These are phyloP conservation scores for Hemicentrotus pulcherrimus DNA, from an alignment of 35 echinoderm and acorn worm species.

Conservation along the genomic window DNA sequence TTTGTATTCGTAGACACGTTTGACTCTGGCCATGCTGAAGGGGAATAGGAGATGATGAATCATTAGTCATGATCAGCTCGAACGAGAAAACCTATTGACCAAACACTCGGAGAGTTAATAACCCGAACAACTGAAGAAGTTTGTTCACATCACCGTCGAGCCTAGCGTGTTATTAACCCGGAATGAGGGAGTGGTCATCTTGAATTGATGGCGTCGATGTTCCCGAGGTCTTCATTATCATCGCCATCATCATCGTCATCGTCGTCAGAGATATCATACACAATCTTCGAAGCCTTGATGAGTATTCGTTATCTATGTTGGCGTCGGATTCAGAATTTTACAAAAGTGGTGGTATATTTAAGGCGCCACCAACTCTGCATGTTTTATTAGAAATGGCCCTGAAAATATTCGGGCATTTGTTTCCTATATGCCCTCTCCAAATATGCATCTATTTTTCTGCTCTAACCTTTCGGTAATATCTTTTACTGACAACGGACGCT, in stretches of 20 bases:
- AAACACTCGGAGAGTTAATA: not conserved
- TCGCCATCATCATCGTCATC: not conserved
- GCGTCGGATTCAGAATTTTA: too few relatives aligned
- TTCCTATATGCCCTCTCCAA: too few relatives aligned
- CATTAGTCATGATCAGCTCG: not conserved
- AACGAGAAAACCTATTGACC: not conserved
- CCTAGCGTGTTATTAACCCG: too few relatives aligned
- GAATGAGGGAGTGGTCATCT: not conserved
- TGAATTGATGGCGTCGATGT: not conserved
- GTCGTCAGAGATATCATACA: not conserved
- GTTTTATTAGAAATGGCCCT: too few relatives aligned
- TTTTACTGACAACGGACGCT: too few relatives aligned
- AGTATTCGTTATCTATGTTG: not conserved
- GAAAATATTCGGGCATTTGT: too few relatives aligned
- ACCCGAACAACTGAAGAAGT: not conserved
- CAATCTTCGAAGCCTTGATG: not conserved
- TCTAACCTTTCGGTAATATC: too few relatives aligned
- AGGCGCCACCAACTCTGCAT: too few relatives aligned
- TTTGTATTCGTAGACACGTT: not conserved
- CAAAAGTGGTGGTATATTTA: too few relatives aligned
- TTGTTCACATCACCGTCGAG: not conserved
- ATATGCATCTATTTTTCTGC: too few relatives aligned
- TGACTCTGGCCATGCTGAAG: not conserved
- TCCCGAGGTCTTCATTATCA: not conserved
- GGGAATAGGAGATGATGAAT: not conserved